phyloP scores from a whole-genome alignment of 2,113 vertebrate species.

The Nothobranchius furzeri region DNA sequence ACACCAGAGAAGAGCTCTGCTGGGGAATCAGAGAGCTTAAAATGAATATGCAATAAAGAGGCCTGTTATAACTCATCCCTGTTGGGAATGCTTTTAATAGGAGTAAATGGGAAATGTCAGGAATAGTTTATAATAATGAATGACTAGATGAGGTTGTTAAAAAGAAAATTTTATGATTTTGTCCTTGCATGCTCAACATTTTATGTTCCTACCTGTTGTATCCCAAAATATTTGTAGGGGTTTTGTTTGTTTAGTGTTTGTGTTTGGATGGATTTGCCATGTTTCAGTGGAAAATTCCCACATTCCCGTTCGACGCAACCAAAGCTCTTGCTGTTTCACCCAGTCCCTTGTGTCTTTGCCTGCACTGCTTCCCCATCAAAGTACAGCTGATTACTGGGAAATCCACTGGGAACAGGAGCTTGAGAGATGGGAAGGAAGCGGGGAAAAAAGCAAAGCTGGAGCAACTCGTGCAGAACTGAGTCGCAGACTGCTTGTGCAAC shows the following conservation, averaged over 20 bases:
- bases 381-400: slow-evolving; percentile 67
- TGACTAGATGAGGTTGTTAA: neutral
- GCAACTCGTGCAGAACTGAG: neutral
- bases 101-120: slow-evolving; percentile 36
- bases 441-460: slow-evolving; percentile 24
- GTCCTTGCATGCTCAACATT: too few relatives aligned
- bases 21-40: slow-evolving; percentile 70
- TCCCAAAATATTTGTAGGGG: neutral
- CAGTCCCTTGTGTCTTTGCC: slow-evolving; percentile 61
- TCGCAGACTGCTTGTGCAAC: neutral
- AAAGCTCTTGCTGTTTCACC: slow-evolving; percentile 67
- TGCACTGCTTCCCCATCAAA: slow-evolving; percentile 67
- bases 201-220: neutral
- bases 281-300: slow-evolving; percentile 59
- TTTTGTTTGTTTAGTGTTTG: slow-evolving; percentile 6
- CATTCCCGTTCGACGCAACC: slow-evolving; percentile 62
- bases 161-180: too few relatives aligned
- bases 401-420: slow-evolving; percentile 51
- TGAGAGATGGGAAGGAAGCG: slow-evolving; percentile 56
- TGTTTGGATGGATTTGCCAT: slow-evolving; percentile 26
- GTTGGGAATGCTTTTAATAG: slow-evolving; percentile 53
- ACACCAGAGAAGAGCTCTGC: slow-evolving; percentile 53
- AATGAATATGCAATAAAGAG: slow-evolving; percentile 62
- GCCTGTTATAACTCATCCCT: slow-evolving; percentile 60
- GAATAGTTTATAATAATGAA: slow-evolving; percentile 14